A percentile compares a stretch with the other conserved stretches of the same genome.
These are phyloP conservation scores for Melanaphis sacchari DNA, from an alignment of 1,140 invertebrate genomes.

Conservation along the genomic window DNA sequence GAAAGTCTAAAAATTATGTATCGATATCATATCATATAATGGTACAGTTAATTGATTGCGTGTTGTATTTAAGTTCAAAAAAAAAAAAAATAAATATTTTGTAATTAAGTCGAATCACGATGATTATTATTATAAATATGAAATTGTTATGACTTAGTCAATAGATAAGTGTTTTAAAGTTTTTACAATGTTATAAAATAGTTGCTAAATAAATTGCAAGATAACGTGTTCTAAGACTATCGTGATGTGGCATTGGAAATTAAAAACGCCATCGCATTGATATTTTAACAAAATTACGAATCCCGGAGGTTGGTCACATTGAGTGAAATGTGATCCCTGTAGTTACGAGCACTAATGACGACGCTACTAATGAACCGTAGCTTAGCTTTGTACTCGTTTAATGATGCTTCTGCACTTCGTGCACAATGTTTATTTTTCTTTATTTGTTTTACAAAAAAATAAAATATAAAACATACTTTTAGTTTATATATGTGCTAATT, in stretches of 20 bases:
- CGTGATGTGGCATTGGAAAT: background rate
- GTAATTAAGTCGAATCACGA: no score
- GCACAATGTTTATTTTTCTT: conserved; percentile 29
- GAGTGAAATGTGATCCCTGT: background rate
- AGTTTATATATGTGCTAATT: background rate
- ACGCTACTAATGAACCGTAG: conserved; percentile 40
- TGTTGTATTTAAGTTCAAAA: background rate
- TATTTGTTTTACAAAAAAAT: background rate
- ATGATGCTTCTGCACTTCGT: conserved; percentile 22
- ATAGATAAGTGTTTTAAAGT: background rate
- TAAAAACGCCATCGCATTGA: background rate
- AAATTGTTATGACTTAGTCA: background rate
- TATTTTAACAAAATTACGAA: background rate
- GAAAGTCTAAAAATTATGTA: background rate
- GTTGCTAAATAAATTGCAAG: background rate
- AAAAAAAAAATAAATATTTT: no score
- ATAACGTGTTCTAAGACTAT: background rate
- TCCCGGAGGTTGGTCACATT: background rate
- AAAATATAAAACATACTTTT: background rate
- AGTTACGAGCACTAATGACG: background rate
- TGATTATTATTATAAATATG: no score
- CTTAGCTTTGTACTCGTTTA: conserved; percentile 37
- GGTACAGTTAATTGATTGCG: background rate
- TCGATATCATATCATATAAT: background rate
- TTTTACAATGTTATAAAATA: background rate